Percentiles rank a stretch among this genome's conserved stretches.
These are phyloP conservation scores for Anneissia japonica DNA, from an alignment of 35 echinoderm and acorn worm species.

Conservation along the genomic window DNA sequence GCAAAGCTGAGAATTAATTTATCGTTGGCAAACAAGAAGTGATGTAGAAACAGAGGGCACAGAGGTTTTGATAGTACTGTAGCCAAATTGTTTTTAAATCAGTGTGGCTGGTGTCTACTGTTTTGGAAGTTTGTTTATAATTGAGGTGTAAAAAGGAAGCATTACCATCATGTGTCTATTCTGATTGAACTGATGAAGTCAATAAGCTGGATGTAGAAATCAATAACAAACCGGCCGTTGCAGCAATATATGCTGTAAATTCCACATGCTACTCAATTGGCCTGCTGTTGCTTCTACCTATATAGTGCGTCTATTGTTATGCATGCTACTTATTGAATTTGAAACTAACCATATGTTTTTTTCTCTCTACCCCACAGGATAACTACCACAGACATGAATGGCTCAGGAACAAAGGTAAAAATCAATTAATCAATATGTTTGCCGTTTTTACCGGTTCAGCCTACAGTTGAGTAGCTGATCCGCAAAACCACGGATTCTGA, in stretches of 20 bases:
- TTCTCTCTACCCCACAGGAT: not conserved
- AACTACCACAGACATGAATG: not conserved
- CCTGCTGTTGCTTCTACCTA: not conserved
- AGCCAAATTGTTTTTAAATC: not conserved
- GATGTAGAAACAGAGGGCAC: no score
- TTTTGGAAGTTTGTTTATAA: not conserved
- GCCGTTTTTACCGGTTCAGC: not conserved
- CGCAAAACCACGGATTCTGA: not conserved
- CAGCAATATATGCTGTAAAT: not conserved
- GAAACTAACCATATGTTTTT: not conserved
- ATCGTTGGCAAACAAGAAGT: no score
- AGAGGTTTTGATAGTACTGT: no score
- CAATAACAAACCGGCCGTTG: not conserved
- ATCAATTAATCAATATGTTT: not conserved
- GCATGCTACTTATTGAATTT: not conserved
- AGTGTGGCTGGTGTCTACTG: not conserved
- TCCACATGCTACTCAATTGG: not conserved
- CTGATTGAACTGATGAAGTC: not conserved
- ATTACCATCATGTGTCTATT: not conserved
- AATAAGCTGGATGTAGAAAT: not conserved
- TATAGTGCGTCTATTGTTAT: not conserved
- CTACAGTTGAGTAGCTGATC: not conserved
- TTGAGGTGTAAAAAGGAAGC: not conserved
- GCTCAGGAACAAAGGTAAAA: not conserved
- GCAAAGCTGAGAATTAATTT: no score